Evolutionary conservation across 37 sponge, comb jelly and placozoan species (phyloP).

Genomic region (Axinella damicornis): DNA sequence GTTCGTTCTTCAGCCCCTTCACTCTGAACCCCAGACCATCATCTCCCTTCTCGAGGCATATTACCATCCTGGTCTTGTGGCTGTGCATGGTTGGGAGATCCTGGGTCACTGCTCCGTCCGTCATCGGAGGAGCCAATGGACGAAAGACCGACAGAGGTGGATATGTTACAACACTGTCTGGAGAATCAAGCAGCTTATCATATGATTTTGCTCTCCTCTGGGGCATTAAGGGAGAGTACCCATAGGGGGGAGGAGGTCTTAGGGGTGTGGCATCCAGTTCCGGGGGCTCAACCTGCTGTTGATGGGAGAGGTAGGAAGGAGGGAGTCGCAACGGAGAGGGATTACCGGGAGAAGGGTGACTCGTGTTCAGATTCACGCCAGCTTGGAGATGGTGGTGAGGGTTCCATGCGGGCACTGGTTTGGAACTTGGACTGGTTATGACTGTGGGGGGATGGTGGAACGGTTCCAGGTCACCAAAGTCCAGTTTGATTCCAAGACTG

Average conservation of each 20-base stretch:
- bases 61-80: background rate
- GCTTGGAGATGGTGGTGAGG: background rate
- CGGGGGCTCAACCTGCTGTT: background rate
- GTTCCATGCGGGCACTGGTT: background rate
- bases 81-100: constrained; percentile 24
- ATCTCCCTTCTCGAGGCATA: constrained; percentile 47
- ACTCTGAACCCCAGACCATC: constrained; percentile 86
- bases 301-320: constrained; percentile 25
- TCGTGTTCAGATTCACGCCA: too few species aligned
- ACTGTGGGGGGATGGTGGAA: background rate
- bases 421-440: background rate
- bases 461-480: constrained; percentile 1
- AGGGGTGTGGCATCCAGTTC: background rate
- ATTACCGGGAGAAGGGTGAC: too few species aligned
- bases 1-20: constrained; percentile 46
- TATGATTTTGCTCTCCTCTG: constrained; percentile 29
- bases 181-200: constrained; percentile 34
- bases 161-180: background rate
- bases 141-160: background rate
- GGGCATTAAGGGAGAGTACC: background rate
- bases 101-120: constrained; percentile 28
- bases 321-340: background rate
- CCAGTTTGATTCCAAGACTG: background rate
- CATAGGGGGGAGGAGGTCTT: constrained; percentile 20
- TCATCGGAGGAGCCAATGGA: constrained; percentile 22